Evolutionary conservation across 1,140 invertebrate genomes (phyloP), one percentile per base, ranked within the genome.

Genomic region (Archegozetes longisetosus): DNA sequence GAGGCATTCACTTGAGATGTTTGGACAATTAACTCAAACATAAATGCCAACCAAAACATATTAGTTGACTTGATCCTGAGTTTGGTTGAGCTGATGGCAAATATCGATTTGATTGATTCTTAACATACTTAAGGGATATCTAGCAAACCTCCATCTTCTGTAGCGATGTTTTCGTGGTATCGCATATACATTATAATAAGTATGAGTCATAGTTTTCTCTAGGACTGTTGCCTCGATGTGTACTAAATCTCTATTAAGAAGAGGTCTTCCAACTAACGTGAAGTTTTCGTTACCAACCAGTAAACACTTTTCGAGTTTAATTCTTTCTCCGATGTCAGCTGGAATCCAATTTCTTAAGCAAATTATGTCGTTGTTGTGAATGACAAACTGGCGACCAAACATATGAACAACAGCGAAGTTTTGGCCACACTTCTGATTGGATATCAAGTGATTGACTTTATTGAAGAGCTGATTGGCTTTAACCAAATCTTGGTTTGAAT

Each of bases 301-400:
- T 6, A 67, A 20, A 40, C 65, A 61, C 55, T 68, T 68, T 54
- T 68, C 64, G 4, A 68, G 27, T 23, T 61, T 53, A 52, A 68
- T 66, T 22, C 24, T 58, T 26, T 65, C 62, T 2, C 66, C 66
- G 55, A 62, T 24, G 2, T 66, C 53, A 50, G 61, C 60, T 23
- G 62, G 66, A 22, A 67, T 47, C 29, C 53, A 48, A 23, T 59
- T 55, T 27, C 53, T 9, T 3, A 66, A 6, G 12, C 56, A 17
- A 55, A 68, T 61, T 25, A 68, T 64, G 52, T 68, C 66, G 26
- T 63, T 64, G 29, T 53, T 26, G 24, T 51, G 46, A 13, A 64
- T 23, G 2, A 58, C 17, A 12, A 55, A 26, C 49, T 64, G 61
- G 47, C 55, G 24, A 50, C 63, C 57, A 55, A 58, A 64, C 27